phyloP scores from a whole-genome alignment of 2,888 invertebrate species.

The Linnaemya vulpina region DNA sequence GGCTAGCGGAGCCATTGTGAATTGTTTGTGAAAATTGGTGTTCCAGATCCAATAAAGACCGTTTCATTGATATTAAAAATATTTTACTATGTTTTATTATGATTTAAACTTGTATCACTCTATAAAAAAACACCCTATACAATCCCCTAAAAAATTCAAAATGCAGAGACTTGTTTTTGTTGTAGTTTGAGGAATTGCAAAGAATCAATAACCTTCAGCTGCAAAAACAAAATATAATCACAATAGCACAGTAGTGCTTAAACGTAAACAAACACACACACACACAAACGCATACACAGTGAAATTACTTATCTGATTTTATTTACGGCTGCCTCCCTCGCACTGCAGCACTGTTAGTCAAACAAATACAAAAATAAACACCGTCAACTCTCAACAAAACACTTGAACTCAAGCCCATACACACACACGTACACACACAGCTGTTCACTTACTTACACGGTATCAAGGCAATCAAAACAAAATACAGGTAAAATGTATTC shows the following conservation, averaged over 20 bases:
- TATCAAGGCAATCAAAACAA: conserved; percentile 39
- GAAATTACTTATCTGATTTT: background rate
- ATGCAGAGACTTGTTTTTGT: conserved; percentile 1
- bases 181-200: background rate
- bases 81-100: no score
- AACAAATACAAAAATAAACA: background rate
- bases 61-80: no score
- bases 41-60: no score
- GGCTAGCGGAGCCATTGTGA: no score
- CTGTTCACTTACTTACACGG: background rate
- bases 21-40: no score
- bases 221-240: background rate
- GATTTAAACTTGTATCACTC: no score
- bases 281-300: background rate
- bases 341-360: background rate
- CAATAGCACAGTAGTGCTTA: conserved; percentile 41
- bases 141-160: background rate
- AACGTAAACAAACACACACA: background rate
- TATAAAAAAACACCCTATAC: no score
- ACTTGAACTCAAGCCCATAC: background rate
- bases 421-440: background rate
- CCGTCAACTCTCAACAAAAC: background rate
- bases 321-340: background rate
- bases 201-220: conserved; percentile 59
- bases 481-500: conserved; percentile 54